phyloP scores from a whole-genome alignment of 2,797 vertebrate species.

The Poeciliopsis infans region DNA sequence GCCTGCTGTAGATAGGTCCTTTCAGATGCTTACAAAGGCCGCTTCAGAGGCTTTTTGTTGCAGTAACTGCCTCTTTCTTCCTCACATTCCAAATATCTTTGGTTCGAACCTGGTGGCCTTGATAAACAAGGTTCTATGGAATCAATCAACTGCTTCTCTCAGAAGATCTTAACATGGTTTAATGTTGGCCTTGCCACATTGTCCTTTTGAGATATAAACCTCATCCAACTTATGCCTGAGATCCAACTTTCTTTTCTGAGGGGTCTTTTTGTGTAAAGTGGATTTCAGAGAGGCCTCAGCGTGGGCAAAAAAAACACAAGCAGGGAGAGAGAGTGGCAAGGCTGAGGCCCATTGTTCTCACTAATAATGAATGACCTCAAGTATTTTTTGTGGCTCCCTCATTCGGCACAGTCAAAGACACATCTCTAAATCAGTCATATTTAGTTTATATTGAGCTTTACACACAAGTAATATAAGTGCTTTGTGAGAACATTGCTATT shows the following conservation, averaged over 20 bases:
- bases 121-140: constrained; percentile 82
- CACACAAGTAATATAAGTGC: constrained; percentile 1
- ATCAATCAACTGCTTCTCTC: constrained; percentile 80
- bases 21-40: constrained; percentile 79
- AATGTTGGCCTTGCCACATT: constrained; percentile 81
- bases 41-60: constrained; percentile 81
- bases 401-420: constrained; percentile 43
- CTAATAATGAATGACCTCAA: constrained; percentile 67
- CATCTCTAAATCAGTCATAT: constrained; percentile 46
- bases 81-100: constrained; percentile 82
- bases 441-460: constrained; percentile 39
- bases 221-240: constrained; percentile 76
- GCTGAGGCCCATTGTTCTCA: constrained; percentile 63
- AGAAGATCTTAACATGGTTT: constrained; percentile 81
- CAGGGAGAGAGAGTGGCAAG: constrained; percentile 62
- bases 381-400: constrained; percentile 46
- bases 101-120: constrained; percentile 83
- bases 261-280: constrained; percentile 77
- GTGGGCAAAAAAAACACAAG: constrained; percentile 51
- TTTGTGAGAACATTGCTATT: constrained; percentile 1
- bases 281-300: constrained; percentile 71
- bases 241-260: constrained; percentile 78
- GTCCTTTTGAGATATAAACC: constrained; percentile 82
- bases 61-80: constrained; percentile 82
- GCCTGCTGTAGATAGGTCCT: constrained; percentile 75